Evolutionary conservation across 2,888 invertebrate species (phyloP).

Genomic region (Chouioia cunea): DNA sequence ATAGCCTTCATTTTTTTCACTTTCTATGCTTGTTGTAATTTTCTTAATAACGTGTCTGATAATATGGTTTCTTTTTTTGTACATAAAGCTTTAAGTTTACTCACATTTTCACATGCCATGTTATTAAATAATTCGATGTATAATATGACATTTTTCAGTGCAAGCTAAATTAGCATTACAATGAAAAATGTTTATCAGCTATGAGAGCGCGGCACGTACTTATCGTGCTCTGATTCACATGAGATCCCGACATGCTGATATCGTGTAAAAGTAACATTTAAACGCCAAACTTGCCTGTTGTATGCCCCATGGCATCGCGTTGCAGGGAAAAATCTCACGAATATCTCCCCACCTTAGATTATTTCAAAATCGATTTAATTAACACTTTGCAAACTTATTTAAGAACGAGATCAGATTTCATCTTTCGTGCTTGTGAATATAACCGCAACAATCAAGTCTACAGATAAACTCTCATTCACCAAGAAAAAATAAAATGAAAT

Average conservation of each 20-base stretch:
- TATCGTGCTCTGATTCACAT: slow-evolving; percentile 41
- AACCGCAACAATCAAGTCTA: slow-evolving; percentile 2
- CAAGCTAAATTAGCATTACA: not conserved
- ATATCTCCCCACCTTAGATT: not conserved
- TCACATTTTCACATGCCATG: not conserved
- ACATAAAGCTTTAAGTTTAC: not conserved
- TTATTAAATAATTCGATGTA: too few relatives aligned
- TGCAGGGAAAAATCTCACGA: not conserved
- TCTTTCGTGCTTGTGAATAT: not conserved
- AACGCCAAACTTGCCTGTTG: not conserved
- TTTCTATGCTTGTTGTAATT: not conserved
- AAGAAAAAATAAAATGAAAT: too few relatives aligned
- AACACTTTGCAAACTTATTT: not conserved
- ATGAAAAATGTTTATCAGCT: slow-evolving; percentile 13
- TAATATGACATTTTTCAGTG: too few relatives aligned
- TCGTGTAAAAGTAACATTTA: slow-evolving; percentile 31
- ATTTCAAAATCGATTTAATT: slow-evolving; percentile 11
- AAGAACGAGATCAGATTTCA: not conserved
- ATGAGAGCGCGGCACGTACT: slow-evolving; percentile 7
- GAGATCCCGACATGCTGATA: slow-evolving; percentile 32
- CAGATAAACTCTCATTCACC: not conserved
- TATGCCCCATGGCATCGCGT: not conserved
- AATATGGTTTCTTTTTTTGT: not conserved
- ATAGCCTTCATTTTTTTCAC: slow-evolving; percentile 11
- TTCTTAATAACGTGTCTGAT: not conserved